Evolutionary conservation across 2,113 vertebrate genomes (phyloP).

Genomic region (Cryptotis parvus): DNA sequence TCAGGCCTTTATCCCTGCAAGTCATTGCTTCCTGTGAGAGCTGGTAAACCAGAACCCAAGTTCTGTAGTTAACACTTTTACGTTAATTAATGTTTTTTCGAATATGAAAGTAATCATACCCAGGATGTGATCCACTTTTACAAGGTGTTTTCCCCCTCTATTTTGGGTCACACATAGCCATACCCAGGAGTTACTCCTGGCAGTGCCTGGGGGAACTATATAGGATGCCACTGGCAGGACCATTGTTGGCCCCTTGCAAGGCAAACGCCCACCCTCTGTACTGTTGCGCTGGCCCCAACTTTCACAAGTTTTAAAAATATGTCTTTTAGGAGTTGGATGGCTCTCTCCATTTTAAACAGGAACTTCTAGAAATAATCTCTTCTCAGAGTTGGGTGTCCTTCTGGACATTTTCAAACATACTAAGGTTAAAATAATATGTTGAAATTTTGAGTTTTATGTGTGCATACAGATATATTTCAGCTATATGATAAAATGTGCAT

Average conservation of each 20-base stretch:
- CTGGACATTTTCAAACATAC: not conserved
- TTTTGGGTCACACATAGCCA: too few relatives aligned
- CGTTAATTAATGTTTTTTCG: not conserved
- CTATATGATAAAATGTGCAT: not conserved
- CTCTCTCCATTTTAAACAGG: not conserved
- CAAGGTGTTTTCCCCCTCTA: too few relatives aligned
- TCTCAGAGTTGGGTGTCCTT: not conserved
- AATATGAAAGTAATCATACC: not conserved
- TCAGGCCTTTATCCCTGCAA: not conserved
- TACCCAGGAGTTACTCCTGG: too few relatives aligned
- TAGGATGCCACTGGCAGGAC: too few relatives aligned
- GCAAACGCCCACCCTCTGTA: too few relatives aligned
- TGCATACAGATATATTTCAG: not conserved
- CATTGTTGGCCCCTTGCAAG: too few relatives aligned
- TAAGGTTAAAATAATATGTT: constrained; percentile 20
- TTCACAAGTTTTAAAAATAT: not conserved
- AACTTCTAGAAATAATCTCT: not conserved
- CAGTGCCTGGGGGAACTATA: too few relatives aligned
- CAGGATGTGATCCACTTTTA: not conserved
- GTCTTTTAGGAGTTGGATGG: not conserved
- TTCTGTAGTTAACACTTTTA: not conserved
- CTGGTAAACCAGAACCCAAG: not conserved
- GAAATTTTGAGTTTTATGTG: not conserved
- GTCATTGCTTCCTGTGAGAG: not conserved
- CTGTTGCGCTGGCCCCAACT: too few relatives aligned